A percentile compares a stretch with the other conserved stretches of the same genome.
These are phyloP conservation scores for Brassicogethes aeneus DNA, from an alignment of 2,888 invertebrate species.

Conservation along the genomic window DNA sequence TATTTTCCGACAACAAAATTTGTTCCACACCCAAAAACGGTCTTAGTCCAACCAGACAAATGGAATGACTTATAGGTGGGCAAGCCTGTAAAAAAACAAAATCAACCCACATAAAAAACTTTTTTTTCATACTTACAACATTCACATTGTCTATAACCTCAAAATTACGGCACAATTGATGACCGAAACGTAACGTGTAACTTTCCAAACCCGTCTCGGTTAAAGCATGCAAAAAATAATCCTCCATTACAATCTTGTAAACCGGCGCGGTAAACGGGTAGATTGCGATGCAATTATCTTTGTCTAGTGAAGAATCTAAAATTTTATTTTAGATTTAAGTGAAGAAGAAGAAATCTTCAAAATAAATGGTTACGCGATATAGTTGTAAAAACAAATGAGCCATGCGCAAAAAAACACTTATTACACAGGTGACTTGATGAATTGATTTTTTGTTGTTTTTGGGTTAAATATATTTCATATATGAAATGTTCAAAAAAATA, in stretches of 20 bases:
- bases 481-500: no score
- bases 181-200: constrained; percentile 59
- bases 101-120: no score
- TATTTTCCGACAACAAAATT: constrained; percentile 42
- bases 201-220: constrained; percentile 70
- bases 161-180: constrained; percentile 47
- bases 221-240: constrained; percentile 61
- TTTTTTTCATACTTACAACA: constrained; percentile 27
- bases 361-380: no score
- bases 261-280: constrained; percentile 68
- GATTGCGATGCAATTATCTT: constrained; percentile 48
- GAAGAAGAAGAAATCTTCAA: no score
- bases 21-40: constrained; percentile 57
- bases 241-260: constrained; percentile 55
- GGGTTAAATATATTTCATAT: no score
- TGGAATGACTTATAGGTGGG: constrained; percentile 50
- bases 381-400: no score
- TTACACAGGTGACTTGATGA: no score
- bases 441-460: no score
- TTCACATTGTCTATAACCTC: constrained; percentile 41
- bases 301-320: constrained; percentile 24
- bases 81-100: constrained; percentile 38
- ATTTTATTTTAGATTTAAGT: no score
- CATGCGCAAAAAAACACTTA: no score
- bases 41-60: constrained; percentile 57